These are phyloP conservation scores for Chesias legatella DNA, from an alignment of 2,888 invertebrate genomes.

Conservation along the genomic window DNA sequence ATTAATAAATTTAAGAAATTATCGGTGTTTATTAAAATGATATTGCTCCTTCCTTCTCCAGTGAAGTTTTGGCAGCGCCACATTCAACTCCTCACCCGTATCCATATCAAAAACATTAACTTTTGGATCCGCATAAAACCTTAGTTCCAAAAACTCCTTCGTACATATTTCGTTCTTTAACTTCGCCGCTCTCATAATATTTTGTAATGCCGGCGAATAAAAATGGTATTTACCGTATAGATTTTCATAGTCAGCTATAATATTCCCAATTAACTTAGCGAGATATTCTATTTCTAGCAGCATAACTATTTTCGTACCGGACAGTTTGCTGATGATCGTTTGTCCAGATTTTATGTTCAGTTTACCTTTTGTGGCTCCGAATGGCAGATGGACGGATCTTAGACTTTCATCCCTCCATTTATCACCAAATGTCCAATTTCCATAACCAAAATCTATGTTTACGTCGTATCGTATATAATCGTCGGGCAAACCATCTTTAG, in stretches of 20 bases:
- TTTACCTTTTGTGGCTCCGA: slow-evolving; percentile 39
- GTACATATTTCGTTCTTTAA: slow-evolving; percentile 51
- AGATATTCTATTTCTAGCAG: slow-evolving; percentile 45
- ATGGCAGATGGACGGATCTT: slow-evolving; percentile 28
- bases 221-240: slow-evolving; percentile 61
- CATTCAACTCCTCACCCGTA: slow-evolving; percentile 31
- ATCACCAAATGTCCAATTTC: slow-evolving; percentile 33
- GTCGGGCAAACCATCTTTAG: slow-evolving; percentile 39
- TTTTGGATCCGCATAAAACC: slow-evolving; percentile 49
- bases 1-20: no score
- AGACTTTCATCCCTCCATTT: slow-evolving; percentile 47
- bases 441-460: slow-evolving; percentile 38
- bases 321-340: slow-evolving; percentile 38
- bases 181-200: slow-evolving; percentile 53
- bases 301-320: slow-evolving; percentile 44
- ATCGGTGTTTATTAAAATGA: slow-evolving; percentile 17
- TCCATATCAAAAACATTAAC: slow-evolving; percentile 43
- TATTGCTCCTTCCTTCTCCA: slow-evolving; percentile 15
- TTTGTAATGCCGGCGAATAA: slow-evolving; percentile 49
- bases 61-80: slow-evolving; percentile 19
- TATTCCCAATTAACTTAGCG: slow-evolving; percentile 45
- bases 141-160: slow-evolving; percentile 48
- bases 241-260: slow-evolving; percentile 49
- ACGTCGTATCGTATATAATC: slow-evolving; percentile 43
- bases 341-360: slow-evolving; percentile 43